Evolutionary conservation across 1,140 invertebrate genomes (phyloP), one percentile per base, ranked within the genome.

Genomic region (Eulimnadia texana): DNA sequence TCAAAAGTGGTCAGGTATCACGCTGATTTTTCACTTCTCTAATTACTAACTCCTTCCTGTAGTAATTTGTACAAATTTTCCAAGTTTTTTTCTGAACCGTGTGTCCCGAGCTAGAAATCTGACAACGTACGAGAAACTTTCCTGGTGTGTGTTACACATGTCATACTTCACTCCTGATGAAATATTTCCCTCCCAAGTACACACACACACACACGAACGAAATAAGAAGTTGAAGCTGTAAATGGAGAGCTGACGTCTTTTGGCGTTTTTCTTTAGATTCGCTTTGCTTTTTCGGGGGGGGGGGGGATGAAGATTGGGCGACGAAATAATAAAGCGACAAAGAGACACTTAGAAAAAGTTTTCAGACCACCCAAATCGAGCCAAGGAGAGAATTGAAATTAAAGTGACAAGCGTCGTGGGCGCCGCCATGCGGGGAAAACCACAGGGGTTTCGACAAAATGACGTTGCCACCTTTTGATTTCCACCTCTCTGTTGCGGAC

Each of bases 381-480:
- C 33, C 33, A 42, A 42, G 33, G 33, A 42, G 33, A 42, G 33
- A 42, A 42, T 42, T 42, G 33, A 42, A 57, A 57, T 57, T 57
- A 57, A 27, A 57, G 55, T 57, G 55, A 57, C 54, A 59, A 42
- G 57, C 57, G 22, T 47, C 55, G 57, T 50, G 47, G 27, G 25
- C 55, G 29, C 52, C 61, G 28, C 25, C 28, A 49, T 28, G 55
- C 27, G 24, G 54, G 60, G 3, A 51, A 20, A 27, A 29, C 29
- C 25, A 24, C 51, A 50, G 28, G 49, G 50, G 50, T 24, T 24
- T 22, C 52, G 28, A 54, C 50, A 61, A 27, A 54, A 50, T 52
- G 50, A 50, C 50, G 28, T 50, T 52, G 53, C 28, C 60, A 47
- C 58, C 33, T 42, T 42, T 6, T 6, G 6, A 16, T 16, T 42